Conservation (phyloP, 92 coral and sea anemone genomes). For the Umimayanthus kanabou region DNA sequence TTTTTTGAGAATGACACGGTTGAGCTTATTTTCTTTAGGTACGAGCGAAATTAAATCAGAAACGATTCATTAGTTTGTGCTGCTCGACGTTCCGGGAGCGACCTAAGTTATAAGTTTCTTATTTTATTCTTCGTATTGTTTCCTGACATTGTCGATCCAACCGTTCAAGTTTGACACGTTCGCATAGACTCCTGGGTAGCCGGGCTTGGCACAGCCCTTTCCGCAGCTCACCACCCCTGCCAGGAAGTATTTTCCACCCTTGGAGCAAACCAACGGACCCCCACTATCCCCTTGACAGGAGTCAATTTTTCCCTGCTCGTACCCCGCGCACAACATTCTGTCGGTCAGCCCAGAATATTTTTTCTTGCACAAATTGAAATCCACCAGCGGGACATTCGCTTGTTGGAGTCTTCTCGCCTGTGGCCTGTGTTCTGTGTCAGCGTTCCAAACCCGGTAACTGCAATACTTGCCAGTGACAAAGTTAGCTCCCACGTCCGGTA, state of each 20-base stretch:
- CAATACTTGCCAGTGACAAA: slow-evolving; percentile 56
- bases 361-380: slow-evolving; percentile 1
- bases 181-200: slow-evolving; percentile 67
- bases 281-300: slow-evolving; percentile 77
- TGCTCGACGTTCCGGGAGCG: too few relatives aligned
- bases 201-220: slow-evolving; percentile 50
- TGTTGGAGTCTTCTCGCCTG: slow-evolving; percentile 48
- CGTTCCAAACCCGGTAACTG: slow-evolving; percentile 59
- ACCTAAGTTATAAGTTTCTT: background rate
- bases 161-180: slow-evolving; percentile 14
- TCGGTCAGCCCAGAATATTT: slow-evolving; percentile 20
- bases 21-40: too few relatives aligned
- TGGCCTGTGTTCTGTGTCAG: slow-evolving; percentile 38
- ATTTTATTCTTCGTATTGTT: background rate
- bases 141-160: slow-evolving; percentile 43
- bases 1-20: too few relatives aligned
- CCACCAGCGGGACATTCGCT: slow-evolving; percentile 51
- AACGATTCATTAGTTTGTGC: too few relatives aligned
- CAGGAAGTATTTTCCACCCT: slow-evolving; percentile 53
- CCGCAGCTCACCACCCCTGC: slow-evolving; percentile 68
- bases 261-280: slow-evolving; percentile 64
- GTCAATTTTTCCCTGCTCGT: slow-evolving; percentile 51
- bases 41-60: too few relatives aligned
- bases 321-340: slow-evolving; percentile 66
- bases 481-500: slow-evolving; percentile 22